Percentiles rank a stretch among this genome's conserved stretches.
phyloP scores from a whole-genome alignment of 23 tunicate genomes.

The Trididemnum nubilum region DNA sequence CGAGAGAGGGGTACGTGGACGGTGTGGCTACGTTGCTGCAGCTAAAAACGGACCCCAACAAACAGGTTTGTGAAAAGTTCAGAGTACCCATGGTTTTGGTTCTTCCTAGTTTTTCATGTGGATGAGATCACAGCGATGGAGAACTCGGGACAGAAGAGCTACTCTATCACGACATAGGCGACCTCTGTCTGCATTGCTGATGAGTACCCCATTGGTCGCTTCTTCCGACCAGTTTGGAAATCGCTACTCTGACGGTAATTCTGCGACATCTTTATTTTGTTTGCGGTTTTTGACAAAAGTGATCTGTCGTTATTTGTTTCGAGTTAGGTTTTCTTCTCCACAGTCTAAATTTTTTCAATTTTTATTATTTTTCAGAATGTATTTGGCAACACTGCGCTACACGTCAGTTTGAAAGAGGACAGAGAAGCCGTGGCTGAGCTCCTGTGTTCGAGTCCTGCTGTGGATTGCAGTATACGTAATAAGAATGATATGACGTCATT shows the following conservation, averaged over 20 bases:
- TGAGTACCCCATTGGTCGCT: too few species aligned
- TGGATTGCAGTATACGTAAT: neutral
- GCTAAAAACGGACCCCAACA: neutral
- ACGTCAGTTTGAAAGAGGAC: neutral
- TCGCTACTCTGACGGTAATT: neutral
- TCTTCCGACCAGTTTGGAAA: too few species aligned
- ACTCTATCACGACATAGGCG: too few species aligned
- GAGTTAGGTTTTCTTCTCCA: neutral
- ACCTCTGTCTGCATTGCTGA: too few species aligned
- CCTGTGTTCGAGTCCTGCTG: neutral
- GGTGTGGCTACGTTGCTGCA: neutral
- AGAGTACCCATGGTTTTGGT: too few species aligned
- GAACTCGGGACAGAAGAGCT: too few species aligned
- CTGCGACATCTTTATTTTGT: neutral
- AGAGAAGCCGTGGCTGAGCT: neutral
- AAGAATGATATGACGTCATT: neutral
- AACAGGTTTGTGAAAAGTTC: neutral
- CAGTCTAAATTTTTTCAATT: neutral
- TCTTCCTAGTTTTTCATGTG: too few species aligned
- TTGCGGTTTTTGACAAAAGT: too few species aligned
- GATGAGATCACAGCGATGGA: too few species aligned
- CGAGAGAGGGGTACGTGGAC: neutral
- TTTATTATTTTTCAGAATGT: neutral
- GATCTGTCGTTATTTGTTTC: too few species aligned
- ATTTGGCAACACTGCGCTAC: constrained; percentile 14